Evolutionary conservation across 2,113 vertebrate genomes (phyloP), one percentile per base, ranked within the genome.

Genomic region (Xiphophorus maculatus): DNA sequence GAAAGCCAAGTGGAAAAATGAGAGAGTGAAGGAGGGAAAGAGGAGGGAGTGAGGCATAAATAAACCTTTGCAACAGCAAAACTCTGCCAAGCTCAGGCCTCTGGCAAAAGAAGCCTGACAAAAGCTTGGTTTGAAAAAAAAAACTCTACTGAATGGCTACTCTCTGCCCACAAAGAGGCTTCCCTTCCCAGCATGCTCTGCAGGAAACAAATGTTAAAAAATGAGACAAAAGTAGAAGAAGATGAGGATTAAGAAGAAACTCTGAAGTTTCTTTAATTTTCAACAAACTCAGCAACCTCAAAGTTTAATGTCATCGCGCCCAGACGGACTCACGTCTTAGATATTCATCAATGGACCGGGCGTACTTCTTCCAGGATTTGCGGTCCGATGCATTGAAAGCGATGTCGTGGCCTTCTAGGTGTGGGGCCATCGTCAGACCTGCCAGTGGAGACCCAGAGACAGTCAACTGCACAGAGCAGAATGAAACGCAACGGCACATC

Each of bases 381-480:
- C 93, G 95, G 74, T 97, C 93, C 14, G 96, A 96, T 66, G 94
- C 88, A 0, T 96, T 98, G 87, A 99, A 98, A 85, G 90, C 90
- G 65, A 98, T 96, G 74, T 95, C 95, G 70, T 97, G 95, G 69
- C 95, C 96, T 30, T 93, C 92, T 82, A 96, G 83, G 76, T 96
- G 94, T 0, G 98, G 98, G 72, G 95, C 95, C 93, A 99, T 98
- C 91, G 96, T 98, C 92, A 99, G 95, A 93, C 98, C 97, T 99
- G 95, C 81, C 88, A 91, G 91, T 71, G 80, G 85, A 93, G 85
- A 93, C 69, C 60, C 79, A 91, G 40, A 88, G 91, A 92, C 91
- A 91, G 88, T 92, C 88, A 93, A 92, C 92, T 91, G 91, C 90
- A 89, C 88, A 51, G 75, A 88, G 68, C 63, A 48, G 77, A 74